Base-by-base conservation (phyloP, 2,888 invertebrate species). In the Catocala nupta region DNA sequence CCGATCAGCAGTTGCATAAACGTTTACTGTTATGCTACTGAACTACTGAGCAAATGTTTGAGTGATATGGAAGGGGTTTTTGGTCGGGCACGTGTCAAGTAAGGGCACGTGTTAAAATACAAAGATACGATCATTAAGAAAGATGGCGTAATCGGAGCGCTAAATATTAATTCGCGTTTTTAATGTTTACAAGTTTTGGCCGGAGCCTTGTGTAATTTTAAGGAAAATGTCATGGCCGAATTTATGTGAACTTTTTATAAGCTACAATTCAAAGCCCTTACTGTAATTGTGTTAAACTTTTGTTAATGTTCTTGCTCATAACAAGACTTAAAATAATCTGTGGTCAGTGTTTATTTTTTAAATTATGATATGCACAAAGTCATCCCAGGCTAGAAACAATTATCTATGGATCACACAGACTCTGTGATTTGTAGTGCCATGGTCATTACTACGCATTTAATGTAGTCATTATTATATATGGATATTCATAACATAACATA, bases 201-300 rank as follows among this genome's bases (percentile, higher is more conserved):
- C 76, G 73, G 73, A 81, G 78, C 62, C 77, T 91, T 88, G 81
- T 83, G 88, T 44, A 84, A 89, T 86, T 73, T 58, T 68, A 73
- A 68, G 70, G 80, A 76, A 90, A 91, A 92, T 90, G 92, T 92
- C 93, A 93, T 73, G 93, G 93, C 69, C 90, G 78, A 80, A 73
- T 83, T 85, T 85, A 39, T 86, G 80, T 83, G 82, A 83, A 88
- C 86, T 80, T 81, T 86, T 84, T 66, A 49, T 59, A 55, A 55
- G 39, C 7, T 57, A 13, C 11, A 34, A 12, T 13, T 7, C 39
- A 33, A 63, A 54, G 13, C 7, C 13, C 16, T 58, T 53, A 25
- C 4, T 25, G 25, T 25, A 7, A 39, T 39, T 39, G 36, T 39
- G 6, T 8, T 8, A 39, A 39, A 8, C 6, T 39, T 39, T 39